phyloP scores from a whole-genome alignment of 2,113 vertebrate species.

The Nyctereutes procyonoides region DNA sequence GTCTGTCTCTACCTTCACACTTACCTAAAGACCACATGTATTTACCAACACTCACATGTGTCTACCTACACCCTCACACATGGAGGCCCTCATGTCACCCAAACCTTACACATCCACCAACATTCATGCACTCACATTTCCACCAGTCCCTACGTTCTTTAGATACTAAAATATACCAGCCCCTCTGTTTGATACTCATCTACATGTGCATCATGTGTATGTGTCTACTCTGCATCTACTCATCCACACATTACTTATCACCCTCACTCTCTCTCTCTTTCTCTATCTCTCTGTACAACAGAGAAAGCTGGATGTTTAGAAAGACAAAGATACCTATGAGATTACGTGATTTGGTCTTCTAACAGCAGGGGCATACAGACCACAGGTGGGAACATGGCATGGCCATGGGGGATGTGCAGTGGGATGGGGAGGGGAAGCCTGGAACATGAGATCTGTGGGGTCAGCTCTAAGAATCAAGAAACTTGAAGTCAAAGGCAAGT shows the following conservation, averaged over 20 bases:
- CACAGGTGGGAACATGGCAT: conserved; percentile 29
- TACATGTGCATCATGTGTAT: background rate
- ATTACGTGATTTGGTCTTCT: background rate
- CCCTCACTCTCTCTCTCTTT: background rate
- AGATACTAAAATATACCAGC: no score
- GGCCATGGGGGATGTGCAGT: background rate
- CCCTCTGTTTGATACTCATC: background rate
- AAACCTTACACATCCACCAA: background rate
- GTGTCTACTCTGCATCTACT: background rate
- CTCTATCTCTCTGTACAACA: background rate
- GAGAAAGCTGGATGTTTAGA: conserved; percentile 48
- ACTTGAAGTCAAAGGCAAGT: background rate
- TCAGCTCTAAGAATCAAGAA: background rate
- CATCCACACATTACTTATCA: background rate
- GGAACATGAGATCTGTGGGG: background rate
- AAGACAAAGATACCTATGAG: conserved; percentile 27
- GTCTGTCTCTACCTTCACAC: background rate
- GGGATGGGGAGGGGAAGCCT: background rate
- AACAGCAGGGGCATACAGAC: background rate
- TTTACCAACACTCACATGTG: background rate
- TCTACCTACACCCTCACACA: no score
- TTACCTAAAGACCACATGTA: background rate
- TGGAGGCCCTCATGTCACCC: rapidly evolving
- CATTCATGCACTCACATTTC: background rate
- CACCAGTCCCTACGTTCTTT: background rate